Base-by-base conservation (phyloP, 2,113 vertebrate species). In the Ptilorrhoa leucosticta region DNA sequence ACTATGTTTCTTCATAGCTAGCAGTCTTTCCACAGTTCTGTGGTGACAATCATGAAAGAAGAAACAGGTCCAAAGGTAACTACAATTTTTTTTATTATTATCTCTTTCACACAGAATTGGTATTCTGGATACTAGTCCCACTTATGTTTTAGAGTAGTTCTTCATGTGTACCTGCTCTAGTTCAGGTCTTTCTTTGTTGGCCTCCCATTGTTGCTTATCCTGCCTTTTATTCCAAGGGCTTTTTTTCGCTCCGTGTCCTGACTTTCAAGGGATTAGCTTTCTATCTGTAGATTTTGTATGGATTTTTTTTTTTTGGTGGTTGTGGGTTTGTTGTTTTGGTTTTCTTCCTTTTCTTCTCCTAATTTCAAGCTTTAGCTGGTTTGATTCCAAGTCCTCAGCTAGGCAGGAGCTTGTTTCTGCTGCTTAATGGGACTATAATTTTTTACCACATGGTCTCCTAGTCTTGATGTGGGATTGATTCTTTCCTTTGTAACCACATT, bases 221-320 rank as follows among this genome's bases (percentile, higher is more conserved):
- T 70, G 26, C 9, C 27, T 66, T 76, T 89, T 56, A 57, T 70
- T 89, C 37, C 80, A 54, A 66, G 10, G 7, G 11, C 0, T 22
- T 58, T 70, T 76, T 70, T 15, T 83, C n/a, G 5, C 15, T 48
- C 3, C 14, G 2, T 44, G 6, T n/a, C 48, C 40, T 65, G 14
- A 45, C 42, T 85, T 73, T 72, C 31, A 82, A 72, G 45, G 48
- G 12, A n/a, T 18, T n/a, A 51, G 8, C 14, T 86, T 89, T 68
- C 18, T 72, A 23, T 20, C 19, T 60, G n/a, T 69, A 54, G n/a
- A 17, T 54, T 89, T 79, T 53, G 11, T 39, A 16, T 15, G 18
- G 8, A 1, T 1, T 16, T 53, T 12, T 47, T 28, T 37, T 40
- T 60, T 4, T 11, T 17, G 13, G 76, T 3, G 2, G 37, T 8